Evolutionary conservation across 2,888 invertebrate species (phyloP).

Genomic region (Dinocampus coccinellae): DNA sequence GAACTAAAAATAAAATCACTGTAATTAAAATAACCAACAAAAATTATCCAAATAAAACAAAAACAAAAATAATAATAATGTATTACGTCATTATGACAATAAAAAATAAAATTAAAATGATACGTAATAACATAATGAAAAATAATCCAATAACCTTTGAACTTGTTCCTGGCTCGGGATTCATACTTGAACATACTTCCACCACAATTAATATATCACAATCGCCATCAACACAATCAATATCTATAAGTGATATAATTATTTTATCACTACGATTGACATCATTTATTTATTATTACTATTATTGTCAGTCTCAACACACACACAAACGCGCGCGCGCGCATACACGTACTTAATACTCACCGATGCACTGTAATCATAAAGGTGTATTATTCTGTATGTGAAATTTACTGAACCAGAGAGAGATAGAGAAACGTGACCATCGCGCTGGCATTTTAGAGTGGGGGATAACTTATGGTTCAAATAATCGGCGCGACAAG

Average conservation of each 20-base stretch:
- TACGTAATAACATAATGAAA: not conserved
- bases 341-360: not conserved
- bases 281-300: not conserved
- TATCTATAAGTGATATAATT: not conserved
- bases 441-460: no score
- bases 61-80: not conserved
- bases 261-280: not conserved
- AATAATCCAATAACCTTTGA: conserved; percentile 10
- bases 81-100: not conserved
- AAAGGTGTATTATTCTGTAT: not conserved
- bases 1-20: conserved; percentile 48
- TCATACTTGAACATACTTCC: not conserved
- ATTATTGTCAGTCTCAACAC: conserved; percentile 1
- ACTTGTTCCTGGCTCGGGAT: conserved; percentile 21
- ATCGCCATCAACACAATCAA: conserved; percentile 6
- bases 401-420: not conserved
- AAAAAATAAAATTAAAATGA: not conserved
- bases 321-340: not conserved
- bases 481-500: no score
- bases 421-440: not conserved
- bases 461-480: no score
- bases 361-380: no score
- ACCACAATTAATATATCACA: not conserved
- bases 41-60: not conserved
- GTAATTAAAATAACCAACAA: conserved; percentile 9